Evolutionary conservation across 2,797 vertebrate species (phyloP).

Genomic region (Galago senegalensis): DNA sequence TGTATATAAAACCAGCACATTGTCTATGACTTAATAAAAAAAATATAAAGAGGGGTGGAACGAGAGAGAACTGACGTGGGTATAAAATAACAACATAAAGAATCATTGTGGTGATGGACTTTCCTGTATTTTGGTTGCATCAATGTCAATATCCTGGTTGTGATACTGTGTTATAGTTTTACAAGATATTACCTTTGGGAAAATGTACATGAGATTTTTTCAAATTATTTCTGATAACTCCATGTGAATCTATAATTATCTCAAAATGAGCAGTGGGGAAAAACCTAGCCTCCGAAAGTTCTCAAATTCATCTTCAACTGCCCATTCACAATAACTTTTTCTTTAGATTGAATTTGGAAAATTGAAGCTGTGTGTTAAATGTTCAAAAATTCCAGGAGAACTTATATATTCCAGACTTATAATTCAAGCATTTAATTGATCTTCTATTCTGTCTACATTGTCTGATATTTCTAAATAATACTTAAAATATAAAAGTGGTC

Average conservation of each 20-base stretch:
- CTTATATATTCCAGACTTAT: background rate
- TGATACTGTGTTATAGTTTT: background rate
- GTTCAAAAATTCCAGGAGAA: background rate
- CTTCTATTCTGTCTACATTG: background rate
- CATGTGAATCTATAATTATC: background rate
- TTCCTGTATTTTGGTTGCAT: background rate
- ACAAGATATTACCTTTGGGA: background rate
- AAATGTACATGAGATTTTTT: background rate
- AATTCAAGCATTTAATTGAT: background rate
- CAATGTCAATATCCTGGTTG: background rate
- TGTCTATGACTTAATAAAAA: background rate
- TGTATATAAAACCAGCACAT: too few species aligned
- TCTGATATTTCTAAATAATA: constrained; percentile 1
- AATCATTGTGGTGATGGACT: background rate
- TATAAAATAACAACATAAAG: background rate
- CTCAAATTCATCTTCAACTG: background rate
- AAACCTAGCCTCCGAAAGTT: background rate
- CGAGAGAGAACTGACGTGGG: background rate
- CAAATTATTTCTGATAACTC: background rate
- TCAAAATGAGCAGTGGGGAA: background rate
- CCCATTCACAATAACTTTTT: background rate
- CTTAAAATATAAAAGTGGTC: background rate
- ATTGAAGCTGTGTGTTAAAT: background rate
- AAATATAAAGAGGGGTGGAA: background rate
- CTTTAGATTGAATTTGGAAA: background rate